These are phyloP conservation scores for Pseudopodoces humilis DNA, from an alignment of 2,113 vertebrate species.

Conservation along the genomic window DNA sequence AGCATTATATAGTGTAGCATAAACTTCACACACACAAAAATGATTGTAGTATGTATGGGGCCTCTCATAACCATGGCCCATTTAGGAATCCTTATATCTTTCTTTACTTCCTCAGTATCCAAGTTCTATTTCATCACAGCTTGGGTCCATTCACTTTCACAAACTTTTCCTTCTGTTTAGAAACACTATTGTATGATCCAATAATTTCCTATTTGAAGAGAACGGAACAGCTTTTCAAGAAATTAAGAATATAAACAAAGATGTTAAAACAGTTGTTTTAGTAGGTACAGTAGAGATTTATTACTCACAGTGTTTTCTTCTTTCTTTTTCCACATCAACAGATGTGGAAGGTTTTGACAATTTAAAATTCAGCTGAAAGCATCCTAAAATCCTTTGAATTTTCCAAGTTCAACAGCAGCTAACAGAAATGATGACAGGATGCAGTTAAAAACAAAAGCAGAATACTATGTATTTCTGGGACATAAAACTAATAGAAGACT, in stretches of 20 bases:
- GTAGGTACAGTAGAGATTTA: not conserved
- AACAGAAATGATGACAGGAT: not conserved
- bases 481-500: not conserved
- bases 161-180: not conserved
- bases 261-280: not conserved
- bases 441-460: not conserved
- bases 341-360: not conserved
- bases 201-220: not conserved
- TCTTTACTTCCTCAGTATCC: not conserved
- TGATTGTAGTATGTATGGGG: not conserved
- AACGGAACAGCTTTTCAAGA: not conserved
- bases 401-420: not conserved
- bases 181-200: not conserved
- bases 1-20: not conserved
- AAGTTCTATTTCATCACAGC: not conserved
- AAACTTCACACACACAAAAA: not conserved
- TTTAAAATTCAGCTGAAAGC: not conserved
- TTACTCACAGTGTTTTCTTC: not conserved
- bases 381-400: not conserved
- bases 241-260: not conserved
- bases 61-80: not conserved
- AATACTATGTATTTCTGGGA: not conserved
- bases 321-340: not conserved
- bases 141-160: not conserved
- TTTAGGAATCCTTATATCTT: not conserved